Evolutionary conservation across 2,797 vertebrate genomes (phyloP), one percentile per base, ranked within the genome.

Genomic region (Eupleurogrammus muticus): DNA sequence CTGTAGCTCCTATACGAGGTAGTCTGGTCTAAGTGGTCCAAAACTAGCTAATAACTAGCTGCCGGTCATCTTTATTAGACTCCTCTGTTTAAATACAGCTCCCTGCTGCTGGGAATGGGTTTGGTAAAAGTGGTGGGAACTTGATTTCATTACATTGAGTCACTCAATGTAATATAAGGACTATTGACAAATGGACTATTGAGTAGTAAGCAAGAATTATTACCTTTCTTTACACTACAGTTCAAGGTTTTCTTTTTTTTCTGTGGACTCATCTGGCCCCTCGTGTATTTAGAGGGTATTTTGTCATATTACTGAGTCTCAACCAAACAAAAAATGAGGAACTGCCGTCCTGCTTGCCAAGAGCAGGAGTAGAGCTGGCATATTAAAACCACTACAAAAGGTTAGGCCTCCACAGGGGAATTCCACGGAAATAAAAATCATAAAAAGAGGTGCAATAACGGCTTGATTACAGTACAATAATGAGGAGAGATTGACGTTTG

Each of bases 361-460:
- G 66, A 68, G 49, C 70, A 61, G 68, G 82, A 82, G 73, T 65
- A 79, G 72, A 90, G 66, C 79, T 86, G 86, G 85, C 87, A 91
- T 87, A 91, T 91, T 91, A 91, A 93, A 91, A 81, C 28, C 64
- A 80, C 73, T 73, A 72, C 70, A 76, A 93, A 94, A 94, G 90
- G 92, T 92, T 90, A 93, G 78, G 60, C 75, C 73, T 86, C 83
- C 67, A 79, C 79, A 0, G 63, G 87, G 90, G 89, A 86, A 85
- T 91, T 79, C 73, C 71, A 51, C 62, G 66, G 57, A 78, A 85
- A 87, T 81, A 79, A 86, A 85, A 85, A 84, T 67, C 70, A 86
- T 73, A 79, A 71, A 85, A 85, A 87, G 83, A 84, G 82, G 77
- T 75, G 71, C 75, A 82, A 75, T 87, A 83, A 73, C 79, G 82